phyloP scores from a whole-genome alignment of 2,797 vertebrate species.

The Sebastes kiyomatsui region DNA sequence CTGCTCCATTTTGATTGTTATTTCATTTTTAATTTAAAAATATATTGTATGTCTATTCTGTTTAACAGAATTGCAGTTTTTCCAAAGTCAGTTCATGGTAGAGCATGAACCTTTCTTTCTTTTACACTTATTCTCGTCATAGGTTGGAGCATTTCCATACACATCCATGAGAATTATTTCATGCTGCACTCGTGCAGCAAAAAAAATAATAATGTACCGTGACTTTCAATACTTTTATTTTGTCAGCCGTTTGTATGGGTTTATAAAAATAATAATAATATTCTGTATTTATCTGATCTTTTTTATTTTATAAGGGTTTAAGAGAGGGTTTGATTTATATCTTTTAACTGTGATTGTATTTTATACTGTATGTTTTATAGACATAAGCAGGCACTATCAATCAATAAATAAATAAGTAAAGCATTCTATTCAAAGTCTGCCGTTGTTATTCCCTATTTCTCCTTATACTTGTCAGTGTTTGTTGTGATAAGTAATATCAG shows the following conservation, averaged over 20 bases:
- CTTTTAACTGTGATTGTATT: constrained; percentile 65
- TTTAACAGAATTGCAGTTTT: constrained; percentile 27
- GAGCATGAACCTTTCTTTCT: not conserved
- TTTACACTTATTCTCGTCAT: not conserved
- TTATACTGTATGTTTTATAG: constrained; percentile 69
- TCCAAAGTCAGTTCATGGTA: constrained; percentile 7
- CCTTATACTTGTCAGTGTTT: not conserved
- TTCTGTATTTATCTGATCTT: constrained; percentile 66
- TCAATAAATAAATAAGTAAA: constrained; percentile 65
- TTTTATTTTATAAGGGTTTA: constrained; percentile 50
- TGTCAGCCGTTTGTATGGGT: constrained; percentile 37
- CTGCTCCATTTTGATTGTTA: constrained; percentile 3
- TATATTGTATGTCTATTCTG: constrained; percentile 8
- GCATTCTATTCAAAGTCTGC: constrained; percentile 7
- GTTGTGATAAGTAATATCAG: not conserved
- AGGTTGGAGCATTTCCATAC: not conserved
- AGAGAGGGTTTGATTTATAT: constrained; percentile 57
- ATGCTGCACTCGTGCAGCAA: constrained; percentile 23
- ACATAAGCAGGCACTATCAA: constrained; percentile 56
- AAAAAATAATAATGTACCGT: constrained; percentile 7
- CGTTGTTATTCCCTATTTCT: not conserved
- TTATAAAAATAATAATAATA: constrained; percentile 39
- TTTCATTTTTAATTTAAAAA: constrained; percentile 52
- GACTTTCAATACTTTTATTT: constrained; percentile 26
- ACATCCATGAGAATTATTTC: constrained; percentile 6